Evolutionary conservation across 1,140 invertebrate species (phyloP).

Genomic region (Diorhabda elongata): DNA sequence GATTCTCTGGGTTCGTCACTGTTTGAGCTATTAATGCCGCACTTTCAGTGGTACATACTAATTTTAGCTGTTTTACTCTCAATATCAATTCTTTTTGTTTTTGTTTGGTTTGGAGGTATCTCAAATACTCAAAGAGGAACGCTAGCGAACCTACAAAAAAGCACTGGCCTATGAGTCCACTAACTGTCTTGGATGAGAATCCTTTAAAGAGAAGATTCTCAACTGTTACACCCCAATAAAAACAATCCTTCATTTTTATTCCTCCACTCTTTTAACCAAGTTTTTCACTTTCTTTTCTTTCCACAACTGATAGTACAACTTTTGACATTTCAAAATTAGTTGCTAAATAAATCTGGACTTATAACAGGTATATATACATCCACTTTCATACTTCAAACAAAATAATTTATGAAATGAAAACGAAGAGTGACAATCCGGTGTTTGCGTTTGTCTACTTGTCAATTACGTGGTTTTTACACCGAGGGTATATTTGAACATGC

Average conservation of each 20-base stretch:
- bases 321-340: too few species aligned
- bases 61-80: conserved; percentile 39
- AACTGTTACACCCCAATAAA: conserved; percentile 42
- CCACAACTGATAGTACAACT: too few species aligned
- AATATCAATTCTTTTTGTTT: conserved; percentile 41
- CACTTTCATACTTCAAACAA: too few species aligned
- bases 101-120: conserved; percentile 43
- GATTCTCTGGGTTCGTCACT: conserved; percentile 30
- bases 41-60: conserved; percentile 40
- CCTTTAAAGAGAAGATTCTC: conserved; percentile 42
- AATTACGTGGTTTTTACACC: too few species aligned
- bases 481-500: too few species aligned
- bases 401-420: too few species aligned
- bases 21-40: conserved; percentile 31
- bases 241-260: conserved; percentile 29
- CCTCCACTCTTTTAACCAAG: too few species aligned
- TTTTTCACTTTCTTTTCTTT: too few species aligned
- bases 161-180: conserved; percentile 37
- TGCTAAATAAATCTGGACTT: background rate
- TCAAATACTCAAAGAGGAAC: conserved; percentile 44
- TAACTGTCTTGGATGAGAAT: conserved; percentile 33
- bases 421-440: too few species aligned
- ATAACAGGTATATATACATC: too few species aligned
- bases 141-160: conserved; percentile 36
- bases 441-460: too few species aligned